phyloP scores from a whole-genome alignment of 2,797 vertebrate genomes.

The Danionella dracula region DNA sequence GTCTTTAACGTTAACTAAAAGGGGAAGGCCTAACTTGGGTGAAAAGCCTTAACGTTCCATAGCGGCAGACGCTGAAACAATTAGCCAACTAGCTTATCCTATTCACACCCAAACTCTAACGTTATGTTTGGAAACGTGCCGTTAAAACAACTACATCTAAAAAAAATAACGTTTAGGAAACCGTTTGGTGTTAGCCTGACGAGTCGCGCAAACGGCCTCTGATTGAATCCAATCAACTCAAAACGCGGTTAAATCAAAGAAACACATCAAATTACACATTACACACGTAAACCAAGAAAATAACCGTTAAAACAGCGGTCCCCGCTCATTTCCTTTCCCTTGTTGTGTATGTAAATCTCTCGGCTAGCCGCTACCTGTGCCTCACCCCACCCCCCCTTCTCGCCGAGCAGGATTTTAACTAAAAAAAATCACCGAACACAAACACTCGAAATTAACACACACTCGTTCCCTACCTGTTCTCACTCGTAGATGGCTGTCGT shows the following conservation, averaged over 20 bases:
- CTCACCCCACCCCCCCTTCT: constrained; percentile 34
- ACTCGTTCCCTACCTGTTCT: constrained; percentile 61
- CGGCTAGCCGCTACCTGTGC: constrained; percentile 31
- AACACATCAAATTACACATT: not conserved
- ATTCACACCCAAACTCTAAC: not conserved
- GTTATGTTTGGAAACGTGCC: too few relatives aligned
- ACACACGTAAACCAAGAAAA: not conserved
- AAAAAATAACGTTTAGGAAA: not conserved
- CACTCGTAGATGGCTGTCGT: constrained; percentile 62
- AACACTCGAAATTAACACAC: not conserved
- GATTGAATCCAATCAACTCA: not conserved
- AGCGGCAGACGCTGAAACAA: not conserved
- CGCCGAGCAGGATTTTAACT: not conserved
- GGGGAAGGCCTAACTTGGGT: constrained; percentile 17
- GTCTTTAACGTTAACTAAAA: not conserved
- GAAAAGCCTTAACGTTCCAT: constrained; percentile 11
- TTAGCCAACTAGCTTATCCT: constrained; percentile 18
- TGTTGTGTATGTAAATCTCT: constrained; percentile 39
- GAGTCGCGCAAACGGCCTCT: constrained; percentile 2
- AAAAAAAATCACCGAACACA: not conserved
- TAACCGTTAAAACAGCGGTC: not conserved
- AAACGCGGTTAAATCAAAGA: not conserved
- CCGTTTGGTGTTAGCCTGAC: not conserved
- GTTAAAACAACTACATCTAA: too few relatives aligned
- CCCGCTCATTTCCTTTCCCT: constrained; percentile 4